Evolutionary conservation across 1,140 invertebrate species (phyloP), one percentile per base, ranked within the genome.

Genomic region (Drosophila tropicalis): DNA sequence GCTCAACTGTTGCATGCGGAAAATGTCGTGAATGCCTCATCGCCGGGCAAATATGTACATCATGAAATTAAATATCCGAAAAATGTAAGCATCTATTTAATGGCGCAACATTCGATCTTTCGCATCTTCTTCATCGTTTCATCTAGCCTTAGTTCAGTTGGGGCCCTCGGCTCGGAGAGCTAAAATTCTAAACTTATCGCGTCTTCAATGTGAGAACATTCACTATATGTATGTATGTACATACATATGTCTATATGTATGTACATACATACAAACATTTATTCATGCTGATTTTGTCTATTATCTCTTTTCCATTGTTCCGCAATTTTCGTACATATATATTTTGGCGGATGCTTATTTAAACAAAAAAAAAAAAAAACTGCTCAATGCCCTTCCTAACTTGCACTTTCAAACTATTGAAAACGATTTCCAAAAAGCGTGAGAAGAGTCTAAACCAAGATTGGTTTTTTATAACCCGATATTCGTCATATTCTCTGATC

Each of bases 21-120:
- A 44, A 84, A 81, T 41, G 73, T 90, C 13, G 69, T 76, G 17
- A 79, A 87, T 69, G 65, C 73, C n/a, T 90, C 86, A 22, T 87
- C 72, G 41, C 83, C 86, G 5, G 83, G 63, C 13, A 79, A 81
- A 81, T 90, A 87, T 64, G 83, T 84, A 47, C 76, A 86, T 64
- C 76, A 76, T 51, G 86, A 90, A 58, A 87, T 90, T 32, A 86
- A 79, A 76, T 90, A 81, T 78, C 86, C 83, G 7, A 81, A 76
- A 75, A 90, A 90, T 73, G 86, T 90, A 74, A 90, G 86, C 70
- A 58, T 17, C 12, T 5, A 58, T 17, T 12, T 5, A 12, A 7
- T 22, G 6, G 15, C 25, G 44, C 19, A 19, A 58, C 6, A 34
- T 36, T 40, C 25, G 17, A n/a, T 66, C 12, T 13, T 13, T 12